A percentile compares a stretch with the other conserved stretches of the same genome.
Conservation (phyloP, 2,888 invertebrate species). For the Sceliomorpha sp. region DNA sequence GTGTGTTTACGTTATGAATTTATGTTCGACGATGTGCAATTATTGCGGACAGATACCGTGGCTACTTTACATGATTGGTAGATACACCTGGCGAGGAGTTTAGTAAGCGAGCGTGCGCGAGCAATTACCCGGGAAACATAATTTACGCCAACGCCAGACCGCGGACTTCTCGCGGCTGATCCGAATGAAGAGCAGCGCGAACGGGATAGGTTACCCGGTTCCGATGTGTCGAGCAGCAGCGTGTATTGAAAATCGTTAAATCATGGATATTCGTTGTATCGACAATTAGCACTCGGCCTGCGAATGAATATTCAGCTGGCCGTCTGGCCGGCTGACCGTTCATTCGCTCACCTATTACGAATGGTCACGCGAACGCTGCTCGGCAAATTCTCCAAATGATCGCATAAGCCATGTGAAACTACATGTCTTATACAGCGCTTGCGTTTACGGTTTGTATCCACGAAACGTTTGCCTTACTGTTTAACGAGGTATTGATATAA, state of each 20-base stretch:
- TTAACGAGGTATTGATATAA: too few species aligned
- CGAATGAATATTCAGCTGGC: slow-evolving; percentile 75
- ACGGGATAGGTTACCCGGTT: too few species aligned
- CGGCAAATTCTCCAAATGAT: slow-evolving; percentile 51
- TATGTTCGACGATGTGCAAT: slow-evolving; percentile 69
- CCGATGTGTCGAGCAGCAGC: slow-evolving; percentile 67
- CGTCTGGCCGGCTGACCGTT: slow-evolving; percentile 55
- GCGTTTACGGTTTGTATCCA: too few species aligned
- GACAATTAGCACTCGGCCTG: slow-evolving; percentile 74
- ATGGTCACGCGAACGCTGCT: slow-evolving; percentile 68
- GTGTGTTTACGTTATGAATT: slow-evolving; percentile 65
- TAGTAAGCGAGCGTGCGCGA: slow-evolving; percentile 59
- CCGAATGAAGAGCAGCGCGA: slow-evolving; percentile 26
- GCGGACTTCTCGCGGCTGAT: slow-evolving; percentile 39
- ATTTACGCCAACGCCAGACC: slow-evolving; percentile 62
- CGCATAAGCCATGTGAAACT: slow-evolving; percentile 46
- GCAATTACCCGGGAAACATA: slow-evolving; percentile 72
- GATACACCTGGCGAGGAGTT: slow-evolving; percentile 56
- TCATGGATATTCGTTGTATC: slow-evolving; percentile 78
- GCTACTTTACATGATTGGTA: slow-evolving; percentile 67
- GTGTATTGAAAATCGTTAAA: slow-evolving; percentile 77
- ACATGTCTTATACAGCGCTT: slow-evolving; percentile 56
- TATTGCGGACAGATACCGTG: slow-evolving; percentile 60
- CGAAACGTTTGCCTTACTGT: too few species aligned
- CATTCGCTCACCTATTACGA: slow-evolving; percentile 64